These are phyloP conservation scores for Sylvia borin DNA, from an alignment of 2,797 vertebrate species.

Conservation along the genomic window DNA sequence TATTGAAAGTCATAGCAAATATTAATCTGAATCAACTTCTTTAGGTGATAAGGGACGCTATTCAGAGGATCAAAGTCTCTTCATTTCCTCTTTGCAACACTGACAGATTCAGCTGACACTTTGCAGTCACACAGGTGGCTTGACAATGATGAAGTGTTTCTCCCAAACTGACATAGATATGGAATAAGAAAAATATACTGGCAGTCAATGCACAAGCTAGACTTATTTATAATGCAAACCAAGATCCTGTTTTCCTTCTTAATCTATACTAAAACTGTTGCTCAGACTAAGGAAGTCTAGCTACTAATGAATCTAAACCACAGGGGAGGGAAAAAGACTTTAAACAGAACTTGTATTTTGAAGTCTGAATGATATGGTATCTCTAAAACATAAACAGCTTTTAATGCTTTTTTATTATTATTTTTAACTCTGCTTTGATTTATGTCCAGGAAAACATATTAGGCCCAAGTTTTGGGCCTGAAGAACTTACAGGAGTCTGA, in stretches of 20 bases:
- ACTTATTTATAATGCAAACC: slow-evolving; percentile 50
- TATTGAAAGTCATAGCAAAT: slow-evolving; percentile 1
- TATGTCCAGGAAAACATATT: slow-evolving; percentile 5
- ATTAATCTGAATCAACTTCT: slow-evolving; percentile 39
- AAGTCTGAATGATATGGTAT: slow-evolving; percentile 27
- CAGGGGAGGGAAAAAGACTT: slow-evolving; percentile 48
- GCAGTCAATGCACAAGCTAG: slow-evolving; percentile 5
- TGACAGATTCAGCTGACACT: background rate
- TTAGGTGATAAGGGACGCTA: background rate
- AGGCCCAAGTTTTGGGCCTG: background rate
- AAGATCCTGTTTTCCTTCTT: slow-evolving; percentile 54
- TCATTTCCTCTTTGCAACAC: slow-evolving; percentile 43
- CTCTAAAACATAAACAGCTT: slow-evolving; percentile 20
- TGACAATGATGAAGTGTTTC: slow-evolving; percentile 2
- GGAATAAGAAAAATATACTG: slow-evolving; percentile 54
- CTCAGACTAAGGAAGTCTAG: slow-evolving; percentile 55
- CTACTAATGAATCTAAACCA: slow-evolving; percentile 40
- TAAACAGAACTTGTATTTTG: slow-evolving; percentile 52
- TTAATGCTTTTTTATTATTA: background rate
- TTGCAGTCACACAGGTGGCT: slow-evolving; percentile 9
- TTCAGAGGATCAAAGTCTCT: slow-evolving; percentile 9
- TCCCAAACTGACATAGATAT: background rate
- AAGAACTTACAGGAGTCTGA: background rate
- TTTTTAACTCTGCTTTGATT: slow-evolving; percentile 25
- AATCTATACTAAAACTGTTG: slow-evolving; percentile 26